These are phyloP conservation scores for Dioctria linearis DNA, from an alignment of 2,888 invertebrate species.

Conservation along the genomic window DNA sequence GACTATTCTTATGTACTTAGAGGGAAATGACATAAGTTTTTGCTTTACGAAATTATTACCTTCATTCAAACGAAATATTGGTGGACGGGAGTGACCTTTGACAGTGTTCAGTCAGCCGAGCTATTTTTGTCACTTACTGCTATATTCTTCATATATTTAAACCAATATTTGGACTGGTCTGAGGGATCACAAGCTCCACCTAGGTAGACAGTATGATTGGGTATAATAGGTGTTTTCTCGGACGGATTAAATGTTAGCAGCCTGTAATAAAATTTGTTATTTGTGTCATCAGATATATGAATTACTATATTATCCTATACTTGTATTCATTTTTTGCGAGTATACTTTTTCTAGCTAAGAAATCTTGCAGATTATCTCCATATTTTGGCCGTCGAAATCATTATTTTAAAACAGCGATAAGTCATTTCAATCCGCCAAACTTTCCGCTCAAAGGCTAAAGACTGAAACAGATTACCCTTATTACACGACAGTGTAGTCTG, in stretches of 20 bases:
- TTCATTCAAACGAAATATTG: conserved; percentile 71
- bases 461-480: no score
- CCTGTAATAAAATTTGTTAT: conserved; percentile 58
- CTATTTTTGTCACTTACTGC: conserved; percentile 75
- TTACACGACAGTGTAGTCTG: no score
- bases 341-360: no score
- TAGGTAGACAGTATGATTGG: conserved; percentile 89
- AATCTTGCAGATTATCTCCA: no score
- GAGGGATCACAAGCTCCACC: conserved; percentile 83
- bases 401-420: no score
- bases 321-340: no score
- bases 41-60: conserved; percentile 69
- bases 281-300: no score
- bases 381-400: no score
- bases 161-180: conserved; percentile 82
- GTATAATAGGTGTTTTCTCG: conserved; percentile 79
- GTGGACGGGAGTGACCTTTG: conserved; percentile 67
- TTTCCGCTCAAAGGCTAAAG: no score
- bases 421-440: no score
- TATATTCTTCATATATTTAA: conserved; percentile 75
- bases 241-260: conserved; percentile 76
- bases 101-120: conserved; percentile 65
- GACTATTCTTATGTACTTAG: not conserved
- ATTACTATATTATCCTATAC: no score
- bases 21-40: no score